These are phyloP conservation scores for Cordilura impudica DNA, from an alignment of 2,888 invertebrate species.

Conservation along the genomic window DNA sequence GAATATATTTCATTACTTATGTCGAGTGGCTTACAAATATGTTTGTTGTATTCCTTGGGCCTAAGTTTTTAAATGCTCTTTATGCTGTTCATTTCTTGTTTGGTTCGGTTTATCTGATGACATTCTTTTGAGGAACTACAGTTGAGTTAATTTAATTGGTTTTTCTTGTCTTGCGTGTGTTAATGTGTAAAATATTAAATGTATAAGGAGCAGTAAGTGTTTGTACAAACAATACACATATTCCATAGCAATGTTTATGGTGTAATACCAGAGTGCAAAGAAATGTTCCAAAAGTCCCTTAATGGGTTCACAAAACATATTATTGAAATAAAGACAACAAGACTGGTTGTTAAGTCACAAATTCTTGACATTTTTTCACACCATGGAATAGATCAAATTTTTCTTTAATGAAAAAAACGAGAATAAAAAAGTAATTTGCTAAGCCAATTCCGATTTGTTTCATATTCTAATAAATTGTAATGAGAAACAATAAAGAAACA, in stretches of 20 bases:
- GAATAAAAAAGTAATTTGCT: too few relatives aligned
- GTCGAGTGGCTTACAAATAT: not conserved
- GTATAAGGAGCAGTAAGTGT: conserved; percentile 21
- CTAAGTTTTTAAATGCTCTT: not conserved
- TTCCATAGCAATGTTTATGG: not conserved
- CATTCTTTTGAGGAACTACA: conserved; percentile 76
- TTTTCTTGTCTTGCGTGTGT: conserved; percentile 71
- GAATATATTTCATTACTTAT: conserved; percentile 51
- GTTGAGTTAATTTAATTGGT: conserved; percentile 77
- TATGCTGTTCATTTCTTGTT: conserved; percentile 15
- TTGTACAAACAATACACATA: too few relatives aligned
- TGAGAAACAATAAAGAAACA: too few relatives aligned
- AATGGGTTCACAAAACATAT: conserved; percentile 36
- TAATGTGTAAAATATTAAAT: conserved; percentile 50
- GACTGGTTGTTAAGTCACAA: conserved; percentile 29
- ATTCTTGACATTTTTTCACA: conserved; percentile 36
- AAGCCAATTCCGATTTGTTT: too few relatives aligned
- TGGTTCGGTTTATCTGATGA: conserved; percentile 64
- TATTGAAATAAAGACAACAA: conserved; percentile 26
- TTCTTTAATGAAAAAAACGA: too few relatives aligned
- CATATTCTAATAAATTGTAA: too few relatives aligned
- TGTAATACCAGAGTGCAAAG: conserved; percentile 38
- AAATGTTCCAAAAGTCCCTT: conserved; percentile 44
- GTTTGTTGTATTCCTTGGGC: conserved; percentile 17
- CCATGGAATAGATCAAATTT: conserved; percentile 4